A percentile compares a stretch with the other conserved stretches of the same genome.
phyloP scores from a whole-genome alignment of 2,113 vertebrate species.

The Apodemus speciosus region DNA sequence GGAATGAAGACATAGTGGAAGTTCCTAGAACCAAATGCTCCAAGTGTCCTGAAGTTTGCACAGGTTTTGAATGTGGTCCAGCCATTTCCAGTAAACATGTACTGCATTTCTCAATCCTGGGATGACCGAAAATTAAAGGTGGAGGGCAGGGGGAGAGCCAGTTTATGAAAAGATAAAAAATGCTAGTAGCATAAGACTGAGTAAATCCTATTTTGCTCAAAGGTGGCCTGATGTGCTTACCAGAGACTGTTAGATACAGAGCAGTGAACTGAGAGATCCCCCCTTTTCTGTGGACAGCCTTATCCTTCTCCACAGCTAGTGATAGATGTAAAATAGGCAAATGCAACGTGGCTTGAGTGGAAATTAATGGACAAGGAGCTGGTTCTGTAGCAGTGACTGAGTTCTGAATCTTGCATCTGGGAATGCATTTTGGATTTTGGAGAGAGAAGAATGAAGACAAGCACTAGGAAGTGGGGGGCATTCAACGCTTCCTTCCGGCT shows the following conservation, averaged over 20 bases:
- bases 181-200: neutral
- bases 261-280: neutral
- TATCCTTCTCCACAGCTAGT: neutral
- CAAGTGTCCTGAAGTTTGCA: constrained; percentile 37
- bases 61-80: constrained; percentile 31
- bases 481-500: neutral
- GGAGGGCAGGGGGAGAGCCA: neutral
- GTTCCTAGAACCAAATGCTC: neutral
- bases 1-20: constrained; percentile 44
- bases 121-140: neutral
- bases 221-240: neutral
- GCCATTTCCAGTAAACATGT: constrained; percentile 36
- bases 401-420: neutral
- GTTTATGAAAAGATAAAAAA: neutral
- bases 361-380: neutral
- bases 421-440: neutral
- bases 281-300: neutral
- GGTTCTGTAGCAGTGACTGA: neutral
- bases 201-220: constrained; percentile 19
- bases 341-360: neutral
- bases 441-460: neutral
- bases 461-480: neutral
- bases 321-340: neutral
- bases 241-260: neutral
- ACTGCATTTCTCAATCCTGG: constrained; percentile 48